Evolutionary conservation across 2,797 vertebrate species (phyloP).

Genomic region (Pteronotus mesoamericanus): DNA sequence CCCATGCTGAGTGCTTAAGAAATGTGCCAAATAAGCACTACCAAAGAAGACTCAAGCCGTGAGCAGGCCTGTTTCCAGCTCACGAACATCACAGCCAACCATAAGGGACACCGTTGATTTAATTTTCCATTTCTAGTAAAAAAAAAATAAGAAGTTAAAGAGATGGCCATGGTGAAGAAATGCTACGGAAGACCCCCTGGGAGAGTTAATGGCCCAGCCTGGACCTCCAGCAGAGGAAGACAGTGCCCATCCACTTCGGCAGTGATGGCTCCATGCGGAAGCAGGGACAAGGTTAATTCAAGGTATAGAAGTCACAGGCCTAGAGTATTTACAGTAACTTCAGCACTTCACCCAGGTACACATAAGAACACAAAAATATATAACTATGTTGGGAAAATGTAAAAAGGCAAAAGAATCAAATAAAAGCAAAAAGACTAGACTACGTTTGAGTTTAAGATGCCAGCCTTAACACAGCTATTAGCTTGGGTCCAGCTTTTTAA

Average conservation of each 20-base stretch:
- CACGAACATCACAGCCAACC: not conserved
- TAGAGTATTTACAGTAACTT: not conserved
- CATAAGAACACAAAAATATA: not conserved
- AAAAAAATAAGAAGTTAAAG: not conserved
- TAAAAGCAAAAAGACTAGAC: not conserved
- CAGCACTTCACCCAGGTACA: not conserved
- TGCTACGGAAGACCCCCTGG: not conserved
- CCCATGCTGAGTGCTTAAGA: not conserved
- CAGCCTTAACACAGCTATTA: not conserved
- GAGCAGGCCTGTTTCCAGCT: not conserved
- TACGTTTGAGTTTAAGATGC: not conserved
- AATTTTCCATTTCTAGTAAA: not conserved
- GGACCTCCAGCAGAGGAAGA: not conserved
- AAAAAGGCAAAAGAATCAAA: not conserved
- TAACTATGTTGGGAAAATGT: not conserved
- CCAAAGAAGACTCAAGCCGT: not conserved
- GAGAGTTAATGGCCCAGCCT: not conserved
- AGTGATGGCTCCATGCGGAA: not conserved
- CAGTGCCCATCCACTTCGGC: accelerated
- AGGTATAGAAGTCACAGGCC: not conserved
- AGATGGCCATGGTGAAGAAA: not conserved
- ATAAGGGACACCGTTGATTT: not conserved
- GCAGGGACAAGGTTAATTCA: not conserved
- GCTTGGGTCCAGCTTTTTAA: not conserved
- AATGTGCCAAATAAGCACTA: not conserved